A percentile compares a stretch with the other conserved stretches of the same genome.
phyloP scores from a whole-genome alignment of 2,888 invertebrate species.

The Nemurella pictetii region DNA sequence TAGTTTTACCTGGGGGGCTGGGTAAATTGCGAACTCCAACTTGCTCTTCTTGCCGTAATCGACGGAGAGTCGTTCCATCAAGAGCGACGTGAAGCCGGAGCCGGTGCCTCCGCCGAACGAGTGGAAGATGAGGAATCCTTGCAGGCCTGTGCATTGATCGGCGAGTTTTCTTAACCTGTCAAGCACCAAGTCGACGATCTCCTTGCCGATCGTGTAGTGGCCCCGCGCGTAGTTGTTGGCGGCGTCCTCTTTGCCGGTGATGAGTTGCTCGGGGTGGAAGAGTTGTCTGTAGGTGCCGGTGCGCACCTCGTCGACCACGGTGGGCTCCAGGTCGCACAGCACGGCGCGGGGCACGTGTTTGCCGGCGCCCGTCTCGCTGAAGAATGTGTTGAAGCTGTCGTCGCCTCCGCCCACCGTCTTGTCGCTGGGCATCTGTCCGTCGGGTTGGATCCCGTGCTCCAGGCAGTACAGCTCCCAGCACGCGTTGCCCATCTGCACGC shows the following conservation, averaged over 20 bases:
- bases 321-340: conserved; percentile 95
- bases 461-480: conserved; percentile 88
- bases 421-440: conserved; percentile 93
- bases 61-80: conserved; percentile 62
- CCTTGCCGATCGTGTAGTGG: conserved; percentile 68
- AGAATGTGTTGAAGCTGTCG: conserved; percentile 94
- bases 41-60: conserved; percentile 66
- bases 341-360: conserved; percentile 95
- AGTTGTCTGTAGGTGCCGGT: conserved; percentile 81
- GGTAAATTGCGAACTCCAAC: conserved; percentile 62
- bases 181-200: conserved; percentile 60
- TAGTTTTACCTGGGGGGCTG: conserved; percentile 55
- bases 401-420: conserved; percentile 89
- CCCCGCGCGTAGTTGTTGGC: conserved; percentile 58
- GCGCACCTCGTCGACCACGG: conserved; percentile 88
- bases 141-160: conserved; percentile 57
- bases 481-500: conserved; percentile 88
- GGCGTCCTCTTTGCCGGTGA: conserved; percentile 37
- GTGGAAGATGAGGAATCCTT: conserved; percentile 93
- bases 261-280: conserved; percentile 49
- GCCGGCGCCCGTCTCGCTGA: conserved; percentile 92
- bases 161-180: conserved; percentile 60
- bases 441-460: conserved; percentile 90
- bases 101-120: conserved; percentile 66
- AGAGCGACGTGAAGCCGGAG: conserved; percentile 61